Conservation (phyloP, 2,113 vertebrate genomes). For the Dipodomys merriami region DNA sequence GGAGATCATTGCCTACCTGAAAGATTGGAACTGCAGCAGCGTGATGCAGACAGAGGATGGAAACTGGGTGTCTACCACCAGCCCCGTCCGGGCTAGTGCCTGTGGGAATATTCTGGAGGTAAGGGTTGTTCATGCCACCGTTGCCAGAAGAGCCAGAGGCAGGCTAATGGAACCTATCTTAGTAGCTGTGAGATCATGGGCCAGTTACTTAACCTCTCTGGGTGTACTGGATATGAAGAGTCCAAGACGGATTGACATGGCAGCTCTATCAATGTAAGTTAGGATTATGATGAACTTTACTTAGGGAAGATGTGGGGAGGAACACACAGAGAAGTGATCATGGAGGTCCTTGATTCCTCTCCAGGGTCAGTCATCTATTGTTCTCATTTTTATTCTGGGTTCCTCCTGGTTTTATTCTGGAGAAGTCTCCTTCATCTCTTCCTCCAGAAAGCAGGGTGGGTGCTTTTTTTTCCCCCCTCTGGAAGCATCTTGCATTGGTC, state of each 20-base stretch:
- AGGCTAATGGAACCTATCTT: no score
- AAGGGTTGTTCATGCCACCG: neutral
- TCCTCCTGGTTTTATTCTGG: neutral
- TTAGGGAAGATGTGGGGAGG: neutral
- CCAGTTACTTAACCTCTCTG: neutral
- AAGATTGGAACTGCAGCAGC: slow-evolving; percentile 19
- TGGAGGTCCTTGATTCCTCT: neutral
- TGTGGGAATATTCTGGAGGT: slow-evolving; percentile 60
- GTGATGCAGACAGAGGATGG: neutral
- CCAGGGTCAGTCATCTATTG: neutral
- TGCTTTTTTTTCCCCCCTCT: no score
- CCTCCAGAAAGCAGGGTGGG: no score
- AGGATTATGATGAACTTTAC: neutral
- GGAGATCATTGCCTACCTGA: slow-evolving; percentile 41
- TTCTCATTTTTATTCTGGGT: neutral
- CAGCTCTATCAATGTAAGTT: neutral
- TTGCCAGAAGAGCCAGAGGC: no score
- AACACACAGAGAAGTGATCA: neutral
- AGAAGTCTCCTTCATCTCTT: no score
- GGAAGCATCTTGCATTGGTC: no score
- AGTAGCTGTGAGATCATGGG: neutral
- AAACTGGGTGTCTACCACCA: slow-evolving; percentile 43
- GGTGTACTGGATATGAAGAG: neutral
- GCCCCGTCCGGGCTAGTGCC: slow-evolving; percentile 30
- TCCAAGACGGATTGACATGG: neutral